A percentile compares a stretch with the other conserved stretches of the same genome.
Conservation (phyloP, 2,797 vertebrate species). For the Helicolenus hilgendorfi region DNA sequence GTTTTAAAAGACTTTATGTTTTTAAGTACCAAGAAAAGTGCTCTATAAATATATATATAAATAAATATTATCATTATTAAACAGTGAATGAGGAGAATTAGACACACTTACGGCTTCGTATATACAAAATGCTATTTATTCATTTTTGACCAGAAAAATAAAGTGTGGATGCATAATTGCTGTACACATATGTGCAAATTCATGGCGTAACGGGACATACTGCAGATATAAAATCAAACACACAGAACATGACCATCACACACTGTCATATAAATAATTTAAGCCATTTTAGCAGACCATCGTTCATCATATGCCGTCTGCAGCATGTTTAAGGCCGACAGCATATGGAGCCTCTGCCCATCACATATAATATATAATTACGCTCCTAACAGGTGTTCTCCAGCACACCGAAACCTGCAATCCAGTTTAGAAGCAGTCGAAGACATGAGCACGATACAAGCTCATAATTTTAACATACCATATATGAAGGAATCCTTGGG, state of each 20-base stretch:
- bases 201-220: not conserved
- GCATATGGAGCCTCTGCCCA: conserved; percentile 57
- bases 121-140: conserved; percentile 43
- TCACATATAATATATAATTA: conserved; percentile 88
- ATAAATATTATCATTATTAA: not conserved
- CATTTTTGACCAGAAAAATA: conserved; percentile 33
- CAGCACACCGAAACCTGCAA: conserved; percentile 84
- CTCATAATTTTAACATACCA: conserved; percentile 84
- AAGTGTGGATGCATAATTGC: not conserved
- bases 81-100: not conserved
- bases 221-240: conserved; percentile 12
- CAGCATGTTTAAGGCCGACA: conserved; percentile 66
- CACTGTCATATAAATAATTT: conserved; percentile 38
- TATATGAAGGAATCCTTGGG: conserved; percentile 81
- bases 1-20: too few species aligned
- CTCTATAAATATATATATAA: not conserved
- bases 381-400: conserved; percentile 88
- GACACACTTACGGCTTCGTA: not conserved
- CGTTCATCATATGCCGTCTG: conserved; percentile 81
- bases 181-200: conserved; percentile 50
- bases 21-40: not conserved
- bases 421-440: conserved; percentile 72
- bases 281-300: conserved; percentile 34
- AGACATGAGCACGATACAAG: conserved; percentile 67
- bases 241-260: conserved; percentile 28